Evolutionary conservation across 2,797 vertebrate genomes (phyloP).

Genomic region (Pangasius djambal): DNA sequence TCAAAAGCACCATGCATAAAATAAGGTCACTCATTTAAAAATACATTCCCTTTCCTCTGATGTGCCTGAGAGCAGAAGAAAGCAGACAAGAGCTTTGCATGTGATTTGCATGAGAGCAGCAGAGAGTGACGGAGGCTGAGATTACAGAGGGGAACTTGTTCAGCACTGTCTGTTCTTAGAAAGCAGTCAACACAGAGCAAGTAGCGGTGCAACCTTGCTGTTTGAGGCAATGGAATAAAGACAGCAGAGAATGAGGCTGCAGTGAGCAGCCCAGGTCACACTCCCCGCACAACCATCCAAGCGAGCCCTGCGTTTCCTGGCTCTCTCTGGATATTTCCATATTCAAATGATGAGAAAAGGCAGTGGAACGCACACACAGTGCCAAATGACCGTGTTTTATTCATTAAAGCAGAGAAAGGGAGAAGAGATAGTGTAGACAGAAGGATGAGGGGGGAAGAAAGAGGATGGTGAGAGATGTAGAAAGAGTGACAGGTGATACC

Average conservation of each 20-base stretch:
- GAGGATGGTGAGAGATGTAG: background rate
- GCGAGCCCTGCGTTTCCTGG: constrained; percentile 23
- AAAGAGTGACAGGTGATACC: background rate
- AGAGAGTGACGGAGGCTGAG: constrained; percentile 30
- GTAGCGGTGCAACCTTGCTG: background rate
- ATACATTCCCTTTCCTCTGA: constrained; percentile 7
- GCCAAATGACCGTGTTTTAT: constrained; percentile 37
- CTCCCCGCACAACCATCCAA: background rate
- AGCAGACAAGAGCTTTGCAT: constrained; percentile 40
- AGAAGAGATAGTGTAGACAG: background rate
- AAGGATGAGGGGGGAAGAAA: background rate
- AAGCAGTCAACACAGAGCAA: background rate
- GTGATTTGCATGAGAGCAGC: constrained; percentile 41
- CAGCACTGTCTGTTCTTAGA: constrained; percentile 19
- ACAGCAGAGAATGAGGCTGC: background rate
- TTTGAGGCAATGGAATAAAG: constrained; percentile 7
- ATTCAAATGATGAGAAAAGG: constrained; percentile 54
- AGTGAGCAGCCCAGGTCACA: constrained; percentile 17
- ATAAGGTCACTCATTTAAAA: constrained; percentile 37
- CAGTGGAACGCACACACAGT: constrained; percentile 42
- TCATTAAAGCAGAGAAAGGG: constrained; percentile 23
- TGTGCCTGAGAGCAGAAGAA: constrained; percentile 15
- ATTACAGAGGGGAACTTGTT: constrained; percentile 17
- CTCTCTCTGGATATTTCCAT: constrained; percentile 45
- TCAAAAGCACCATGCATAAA: constrained; percentile 2